These are phyloP conservation scores for Endotricha flammealis DNA, from an alignment of 2,888 invertebrate genomes.

Conservation along the genomic window DNA sequence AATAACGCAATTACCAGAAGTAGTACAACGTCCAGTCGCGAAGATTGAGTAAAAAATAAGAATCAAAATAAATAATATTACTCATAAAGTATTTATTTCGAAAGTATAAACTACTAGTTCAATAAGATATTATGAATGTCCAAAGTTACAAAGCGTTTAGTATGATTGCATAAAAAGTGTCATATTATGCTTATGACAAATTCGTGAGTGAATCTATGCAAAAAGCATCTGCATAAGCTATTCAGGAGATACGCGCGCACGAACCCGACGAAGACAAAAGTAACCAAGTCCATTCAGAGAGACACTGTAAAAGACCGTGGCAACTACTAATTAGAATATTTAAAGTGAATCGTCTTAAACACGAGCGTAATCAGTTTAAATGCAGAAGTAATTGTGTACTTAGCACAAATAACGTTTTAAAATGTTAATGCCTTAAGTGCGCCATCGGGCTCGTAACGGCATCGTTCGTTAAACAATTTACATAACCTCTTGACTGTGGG, in stretches of 20 bases:
- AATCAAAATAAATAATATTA: too few relatives aligned
- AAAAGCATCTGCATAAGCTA: not conserved
- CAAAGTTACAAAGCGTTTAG: too few relatives aligned
- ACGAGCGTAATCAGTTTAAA: slow-evolving; percentile 57
- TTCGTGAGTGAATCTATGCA: slow-evolving; percentile 1
- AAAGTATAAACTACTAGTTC: too few relatives aligned
- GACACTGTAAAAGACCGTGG: slow-evolving; percentile 16
- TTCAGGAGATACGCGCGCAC: not conserved
- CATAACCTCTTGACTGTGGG: slow-evolving; percentile 46
- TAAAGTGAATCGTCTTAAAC: slow-evolving; percentile 38
- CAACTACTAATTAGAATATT: slow-evolving; percentile 50
- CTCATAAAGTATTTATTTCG: too few relatives aligned
- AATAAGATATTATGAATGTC: too few relatives aligned
- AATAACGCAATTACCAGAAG: too few relatives aligned
- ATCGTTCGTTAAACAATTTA: slow-evolving; percentile 65
- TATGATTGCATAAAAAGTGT: too few relatives aligned
- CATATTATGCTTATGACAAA: too few relatives aligned
- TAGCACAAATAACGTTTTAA: slow-evolving; percentile 63
- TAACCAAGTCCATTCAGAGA: slow-evolving; percentile 13
- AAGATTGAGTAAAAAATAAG: too few relatives aligned
- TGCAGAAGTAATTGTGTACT: slow-evolving; percentile 64
- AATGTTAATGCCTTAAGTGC: slow-evolving; percentile 66
- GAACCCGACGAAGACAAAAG: not conserved
- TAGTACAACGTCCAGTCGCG: too few relatives aligned
- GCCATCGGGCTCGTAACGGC: slow-evolving; percentile 50